Evolutionary conservation across 2,888 invertebrate species (phyloP).

Genomic region (Subacronicta megacephala): DNA sequence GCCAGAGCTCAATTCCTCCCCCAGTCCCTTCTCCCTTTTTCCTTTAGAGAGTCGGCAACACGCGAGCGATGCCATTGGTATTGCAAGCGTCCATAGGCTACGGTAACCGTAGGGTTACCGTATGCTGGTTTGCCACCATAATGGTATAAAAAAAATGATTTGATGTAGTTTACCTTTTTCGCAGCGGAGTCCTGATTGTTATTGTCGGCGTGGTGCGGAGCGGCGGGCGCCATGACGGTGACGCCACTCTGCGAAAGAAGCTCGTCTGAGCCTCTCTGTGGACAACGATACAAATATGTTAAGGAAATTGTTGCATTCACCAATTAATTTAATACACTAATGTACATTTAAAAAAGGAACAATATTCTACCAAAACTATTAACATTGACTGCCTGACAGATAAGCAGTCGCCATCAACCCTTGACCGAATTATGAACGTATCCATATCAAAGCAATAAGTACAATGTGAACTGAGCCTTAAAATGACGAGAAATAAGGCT

Average conservation of each 20-base stretch:
- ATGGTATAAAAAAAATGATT: background rate
- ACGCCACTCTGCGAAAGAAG: constrained; percentile 98
- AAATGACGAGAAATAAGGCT: constrained; percentile 58
- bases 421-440: constrained; percentile 5
- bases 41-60: too few species aligned
- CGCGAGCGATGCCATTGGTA: too few species aligned
- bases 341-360: background rate
- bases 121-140: too few species aligned
- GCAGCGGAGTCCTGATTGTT: constrained; percentile 97
- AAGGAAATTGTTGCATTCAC: background rate
- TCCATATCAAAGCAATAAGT: background rate
- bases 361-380: too few species aligned
- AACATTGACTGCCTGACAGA: too few species aligned
- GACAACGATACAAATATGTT: constrained; percentile 42
- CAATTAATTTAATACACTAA: constrained; percentile 10
- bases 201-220: constrained; percentile 96
- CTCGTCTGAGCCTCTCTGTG: constrained; percentile 99
- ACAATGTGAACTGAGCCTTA: constrained; percentile 19
- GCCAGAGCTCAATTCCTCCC: too few species aligned
- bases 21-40: too few species aligned
- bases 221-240: constrained; percentile 97
- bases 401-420: too few species aligned
- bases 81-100: too few species aligned
- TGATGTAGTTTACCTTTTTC: constrained; percentile 94
- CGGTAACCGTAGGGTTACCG: too few species aligned